phyloP scores from a whole-genome alignment of 2,113 vertebrate species.

The Clarias batrachus region DNA sequence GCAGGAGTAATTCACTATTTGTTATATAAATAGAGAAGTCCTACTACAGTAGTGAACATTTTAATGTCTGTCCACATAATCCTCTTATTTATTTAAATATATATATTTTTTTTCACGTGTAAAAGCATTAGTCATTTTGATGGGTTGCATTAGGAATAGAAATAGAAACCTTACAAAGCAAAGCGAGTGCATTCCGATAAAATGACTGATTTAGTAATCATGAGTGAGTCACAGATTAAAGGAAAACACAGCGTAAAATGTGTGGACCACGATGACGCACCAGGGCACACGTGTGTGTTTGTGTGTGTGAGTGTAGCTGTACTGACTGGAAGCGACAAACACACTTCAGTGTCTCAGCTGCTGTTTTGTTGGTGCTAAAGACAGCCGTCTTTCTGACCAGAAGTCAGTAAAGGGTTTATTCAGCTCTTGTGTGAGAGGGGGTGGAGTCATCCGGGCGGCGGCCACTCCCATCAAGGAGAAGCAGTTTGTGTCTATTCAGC shows the following conservation, averaged over 20 bases:
- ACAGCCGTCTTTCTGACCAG: not conserved
- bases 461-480: not conserved
- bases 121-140: not conserved
- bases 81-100: not conserved
- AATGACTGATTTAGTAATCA: not conserved
- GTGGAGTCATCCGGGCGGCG: not conserved
- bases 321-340: not conserved
- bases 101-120: not conserved
- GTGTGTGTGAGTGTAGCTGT: not conserved
- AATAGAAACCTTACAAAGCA: not conserved
- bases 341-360: not conserved
- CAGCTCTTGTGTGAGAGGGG: not conserved
- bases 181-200: not conserved
- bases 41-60: not conserved
- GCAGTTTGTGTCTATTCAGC: not conserved
- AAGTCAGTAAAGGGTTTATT: not conserved
- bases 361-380: not conserved
- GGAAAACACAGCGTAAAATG: not conserved
- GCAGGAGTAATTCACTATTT: not conserved
- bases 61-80: not conserved
- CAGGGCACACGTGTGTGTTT: too few species aligned
- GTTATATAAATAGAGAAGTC: not conserved
- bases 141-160: not conserved
- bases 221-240: not conserved
- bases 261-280: not conserved